Evolutionary conservation across 1,140 invertebrate species (phyloP).

Genomic region (Danaus melanippus): DNA sequence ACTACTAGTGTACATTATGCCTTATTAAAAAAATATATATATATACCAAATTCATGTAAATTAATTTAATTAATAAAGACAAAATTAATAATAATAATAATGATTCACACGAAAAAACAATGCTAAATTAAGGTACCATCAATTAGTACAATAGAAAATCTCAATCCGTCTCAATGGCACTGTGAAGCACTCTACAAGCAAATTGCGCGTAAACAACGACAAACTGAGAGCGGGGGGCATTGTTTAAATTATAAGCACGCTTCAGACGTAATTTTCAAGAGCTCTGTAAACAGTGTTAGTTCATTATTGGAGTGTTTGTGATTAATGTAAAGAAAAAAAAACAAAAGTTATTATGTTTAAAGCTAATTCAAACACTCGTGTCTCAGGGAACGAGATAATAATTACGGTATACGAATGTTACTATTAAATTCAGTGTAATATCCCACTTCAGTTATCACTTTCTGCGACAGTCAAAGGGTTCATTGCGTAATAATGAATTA

Average conservation of each 20-base stretch:
- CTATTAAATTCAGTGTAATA: too few relatives aligned
- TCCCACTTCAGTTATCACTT: too few relatives aligned
- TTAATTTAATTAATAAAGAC: too few relatives aligned
- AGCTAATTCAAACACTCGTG: too few relatives aligned
- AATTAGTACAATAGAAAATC: conserved; percentile 9
- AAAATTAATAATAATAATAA: too few relatives aligned
- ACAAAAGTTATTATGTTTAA: not conserved
- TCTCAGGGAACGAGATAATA: too few relatives aligned
- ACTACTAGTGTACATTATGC: too few relatives aligned
- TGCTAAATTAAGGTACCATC: conserved; percentile 24
- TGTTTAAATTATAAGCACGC: not conserved
- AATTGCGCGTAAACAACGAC: conserved; percentile 35
- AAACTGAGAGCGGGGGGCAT: conserved; percentile 23
- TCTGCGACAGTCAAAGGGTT: conserved; percentile 6
- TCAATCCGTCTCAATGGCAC: conserved; percentile 27
- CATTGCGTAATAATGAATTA: conserved; percentile 7
- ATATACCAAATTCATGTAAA: too few relatives aligned
- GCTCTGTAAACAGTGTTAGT: conserved; percentile 15
- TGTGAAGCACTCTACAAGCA: conserved; percentile 33
- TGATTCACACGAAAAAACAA: conserved; percentile 8
- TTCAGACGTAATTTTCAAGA: conserved; percentile 22
- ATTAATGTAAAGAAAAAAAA: not conserved
- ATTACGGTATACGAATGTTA: too few relatives aligned
- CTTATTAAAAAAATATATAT: too few relatives aligned
- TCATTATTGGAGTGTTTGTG: conserved; percentile 4